Percentiles rank a stretch among this genome's conserved stretches.
phyloP scores from a whole-genome alignment of 30 jellyfish, hydroid and myxozoan species.

The Aurelia sp. region DNA sequence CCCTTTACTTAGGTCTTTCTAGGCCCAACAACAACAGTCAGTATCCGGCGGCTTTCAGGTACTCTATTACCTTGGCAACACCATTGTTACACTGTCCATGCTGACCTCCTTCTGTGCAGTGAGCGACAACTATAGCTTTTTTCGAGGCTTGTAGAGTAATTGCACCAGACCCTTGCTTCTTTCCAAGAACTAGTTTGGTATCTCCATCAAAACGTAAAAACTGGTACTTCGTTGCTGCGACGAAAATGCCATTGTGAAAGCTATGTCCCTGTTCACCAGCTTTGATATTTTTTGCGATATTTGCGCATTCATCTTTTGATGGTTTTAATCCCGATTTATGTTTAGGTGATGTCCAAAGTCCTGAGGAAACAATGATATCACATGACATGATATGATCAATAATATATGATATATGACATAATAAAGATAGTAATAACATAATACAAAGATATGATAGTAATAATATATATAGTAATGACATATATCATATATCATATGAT shows the following conservation, averaged over 20 bases:
- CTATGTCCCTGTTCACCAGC: slow-evolving; percentile 54
- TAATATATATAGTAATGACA: too few relatives aligned
- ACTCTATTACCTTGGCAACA: slow-evolving; percentile 67
- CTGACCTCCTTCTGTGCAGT: slow-evolving; percentile 74
- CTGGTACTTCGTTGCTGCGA: slow-evolving; percentile 77
- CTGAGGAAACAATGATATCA: background rate
- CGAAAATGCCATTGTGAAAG: slow-evolving; percentile 54
- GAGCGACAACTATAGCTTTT: slow-evolving; percentile 80
- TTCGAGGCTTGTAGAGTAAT: slow-evolving; percentile 64
- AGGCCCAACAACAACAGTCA: background rate
- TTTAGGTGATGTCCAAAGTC: slow-evolving; percentile 65
- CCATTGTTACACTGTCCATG: slow-evolving; percentile 76
- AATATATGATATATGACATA: too few relatives aligned
- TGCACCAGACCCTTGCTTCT: slow-evolving; percentile 80
- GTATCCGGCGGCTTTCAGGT: slow-evolving; percentile 48
- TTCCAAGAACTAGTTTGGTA: slow-evolving; percentile 60
- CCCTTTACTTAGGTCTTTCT: too few relatives aligned
- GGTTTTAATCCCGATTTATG: slow-evolving; percentile 40
- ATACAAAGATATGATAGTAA: too few relatives aligned
- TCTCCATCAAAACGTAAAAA: slow-evolving; percentile 65
- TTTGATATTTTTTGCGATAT: slow-evolving; percentile 52
- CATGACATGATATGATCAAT: too few relatives aligned
- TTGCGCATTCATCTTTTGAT: slow-evolving; percentile 49
- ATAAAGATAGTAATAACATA: too few relatives aligned
- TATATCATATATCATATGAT: too few relatives aligned